phyloP scores from a whole-genome alignment of 37 sponge, comb jelly and placozoan genomes.

The Theonella swinhoei region DNA sequence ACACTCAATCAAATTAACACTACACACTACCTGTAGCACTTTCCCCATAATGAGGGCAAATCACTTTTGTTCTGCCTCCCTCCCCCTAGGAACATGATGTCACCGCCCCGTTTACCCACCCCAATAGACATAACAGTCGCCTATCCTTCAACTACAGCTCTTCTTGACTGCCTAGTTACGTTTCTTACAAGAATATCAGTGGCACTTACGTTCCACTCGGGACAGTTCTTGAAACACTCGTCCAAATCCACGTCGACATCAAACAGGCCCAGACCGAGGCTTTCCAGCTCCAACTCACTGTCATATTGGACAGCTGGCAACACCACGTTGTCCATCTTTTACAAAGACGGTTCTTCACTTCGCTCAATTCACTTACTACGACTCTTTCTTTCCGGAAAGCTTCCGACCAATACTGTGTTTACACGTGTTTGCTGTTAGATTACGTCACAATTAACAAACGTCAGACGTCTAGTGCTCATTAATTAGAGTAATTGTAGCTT shows the following conservation, averaged over 20 bases:
- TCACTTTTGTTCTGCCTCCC: background rate
- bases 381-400: too few relatives aligned
- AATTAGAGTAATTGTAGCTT: too few relatives aligned
- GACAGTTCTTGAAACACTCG: conserved; percentile 53
- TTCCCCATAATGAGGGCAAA: background rate
- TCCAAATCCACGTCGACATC: conserved; percentile 33
- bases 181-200: too few relatives aligned
- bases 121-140: background rate
- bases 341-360: too few relatives aligned
- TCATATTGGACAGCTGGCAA: too few relatives aligned
- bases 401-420: too few relatives aligned
- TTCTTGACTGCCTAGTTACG: background rate
- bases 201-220: conserved; percentile 43
- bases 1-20: too few relatives aligned
- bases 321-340: too few relatives aligned
- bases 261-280: background rate
- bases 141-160: background rate
- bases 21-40: background rate
- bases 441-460: too few relatives aligned
- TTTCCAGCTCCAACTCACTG: background rate
- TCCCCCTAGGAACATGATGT: background rate
- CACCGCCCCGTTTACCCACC: background rate
- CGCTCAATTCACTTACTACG: too few relatives aligned
- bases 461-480: too few relatives aligned
- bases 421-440: too few relatives aligned